phyloP scores from a whole-genome alignment of 2,888 invertebrate species.

The Catocala sponsa region DNA sequence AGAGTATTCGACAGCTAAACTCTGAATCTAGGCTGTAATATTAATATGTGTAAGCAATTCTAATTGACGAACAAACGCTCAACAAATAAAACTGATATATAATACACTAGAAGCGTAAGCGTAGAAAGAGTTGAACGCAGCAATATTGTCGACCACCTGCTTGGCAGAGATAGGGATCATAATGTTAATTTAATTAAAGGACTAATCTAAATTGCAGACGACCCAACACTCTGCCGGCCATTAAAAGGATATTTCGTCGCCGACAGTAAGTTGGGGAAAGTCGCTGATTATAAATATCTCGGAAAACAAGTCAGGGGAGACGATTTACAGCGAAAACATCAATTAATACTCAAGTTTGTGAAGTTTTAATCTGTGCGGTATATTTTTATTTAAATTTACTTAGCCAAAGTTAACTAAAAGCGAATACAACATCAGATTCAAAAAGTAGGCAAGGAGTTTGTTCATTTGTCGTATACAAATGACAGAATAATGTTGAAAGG shows the following conservation, averaged over 20 bases:
- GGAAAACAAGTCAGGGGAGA: conserved; percentile 72
- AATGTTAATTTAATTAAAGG: conserved; percentile 89
- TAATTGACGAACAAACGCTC: too few relatives aligned
- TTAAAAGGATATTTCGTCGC: conserved; percentile 86
- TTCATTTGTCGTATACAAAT: too few relatives aligned
- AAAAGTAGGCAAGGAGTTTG: too few relatives aligned
- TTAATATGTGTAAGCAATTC: too few relatives aligned
- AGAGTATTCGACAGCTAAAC: too few relatives aligned
- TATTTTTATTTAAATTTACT: conserved; percentile 45
- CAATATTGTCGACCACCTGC: conserved; percentile 85
- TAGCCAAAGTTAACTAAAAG: too few relatives aligned
- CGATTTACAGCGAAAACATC: conserved; percentile 68
- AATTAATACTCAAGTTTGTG: conserved; percentile 63
- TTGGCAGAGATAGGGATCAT: conserved; percentile 85
- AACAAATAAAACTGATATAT: conserved; percentile 10
- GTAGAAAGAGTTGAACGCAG: conserved; percentile 75
- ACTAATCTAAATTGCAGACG: conserved; percentile 88
- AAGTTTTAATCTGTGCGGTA: conserved; percentile 46
- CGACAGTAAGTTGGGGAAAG: conserved; percentile 81
- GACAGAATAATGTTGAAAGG: too few relatives aligned
- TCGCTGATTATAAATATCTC: conserved; percentile 83
- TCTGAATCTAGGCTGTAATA: too few relatives aligned
- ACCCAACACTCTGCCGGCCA: conserved; percentile 84
- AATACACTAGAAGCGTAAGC: conserved; percentile 62
- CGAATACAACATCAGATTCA: too few relatives aligned